Evolutionary conservation across 2,888 invertebrate species (phyloP).

Genomic region (Nipponacmea schrenckii): DNA sequence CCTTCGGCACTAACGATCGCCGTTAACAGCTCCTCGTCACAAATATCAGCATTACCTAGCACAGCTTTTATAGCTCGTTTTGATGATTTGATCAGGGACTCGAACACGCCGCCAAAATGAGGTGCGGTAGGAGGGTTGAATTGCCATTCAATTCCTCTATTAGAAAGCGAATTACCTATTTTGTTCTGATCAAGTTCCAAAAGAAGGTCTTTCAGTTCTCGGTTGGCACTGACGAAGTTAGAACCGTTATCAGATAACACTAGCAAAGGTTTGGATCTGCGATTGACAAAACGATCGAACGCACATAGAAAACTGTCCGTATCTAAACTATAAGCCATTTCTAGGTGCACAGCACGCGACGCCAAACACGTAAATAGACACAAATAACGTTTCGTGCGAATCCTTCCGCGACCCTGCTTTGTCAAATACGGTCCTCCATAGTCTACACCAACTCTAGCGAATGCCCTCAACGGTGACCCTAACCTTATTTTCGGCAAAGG

Average conservation of each 20-base stretch:
- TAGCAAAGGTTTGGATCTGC: conserved; percentile 9
- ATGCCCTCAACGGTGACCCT: conserved; percentile 15
- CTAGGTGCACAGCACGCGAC: conserved; percentile 22
- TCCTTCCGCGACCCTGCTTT: conserved; percentile 20
- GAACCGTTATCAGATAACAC: conserved; percentile 18
- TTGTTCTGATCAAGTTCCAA: conserved; percentile 22
- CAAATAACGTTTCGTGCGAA: conserved; percentile 26
- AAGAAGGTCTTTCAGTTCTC: conserved; percentile 17
- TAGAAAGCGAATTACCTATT: conserved; percentile 16
- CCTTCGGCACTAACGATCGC: too few species aligned
- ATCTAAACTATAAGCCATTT: conserved; percentile 11
- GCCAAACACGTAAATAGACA: conserved; percentile 25
- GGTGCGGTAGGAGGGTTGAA: conserved; percentile 37
- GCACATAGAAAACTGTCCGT: conserved; percentile 18
- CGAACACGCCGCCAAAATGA: conserved; percentile 35
- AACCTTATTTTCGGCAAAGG: background rate
- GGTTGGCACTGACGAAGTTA: conserved; percentile 14
- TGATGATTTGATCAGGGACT: conserved; percentile 30
- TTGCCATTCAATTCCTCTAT: conserved; percentile 23
- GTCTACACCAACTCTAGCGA: conserved; percentile 20
- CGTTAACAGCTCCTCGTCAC: conserved; percentile 33
- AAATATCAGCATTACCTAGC: conserved; percentile 27
- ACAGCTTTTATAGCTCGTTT: conserved; percentile 34
- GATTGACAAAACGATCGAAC: conserved; percentile 1
- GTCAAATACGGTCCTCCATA: conserved; percentile 26